These are phyloP conservation scores for Papio anubis DNA, from an alignment of 2,113 vertebrate genomes.

Conservation along the genomic window DNA sequence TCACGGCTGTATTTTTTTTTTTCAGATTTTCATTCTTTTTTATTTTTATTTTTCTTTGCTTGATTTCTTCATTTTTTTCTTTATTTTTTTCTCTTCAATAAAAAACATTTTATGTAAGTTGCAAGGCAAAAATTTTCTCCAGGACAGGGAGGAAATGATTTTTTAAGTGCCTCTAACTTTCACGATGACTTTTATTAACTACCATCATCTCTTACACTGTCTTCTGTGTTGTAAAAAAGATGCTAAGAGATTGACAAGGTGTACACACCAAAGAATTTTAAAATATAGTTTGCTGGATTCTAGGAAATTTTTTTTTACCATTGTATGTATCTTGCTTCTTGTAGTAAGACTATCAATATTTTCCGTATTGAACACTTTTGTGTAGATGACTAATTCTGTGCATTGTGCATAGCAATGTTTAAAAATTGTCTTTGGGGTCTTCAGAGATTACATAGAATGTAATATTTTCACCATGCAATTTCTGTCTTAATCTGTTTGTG, in stretches of 20 bases:
- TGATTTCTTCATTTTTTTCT: not conserved
- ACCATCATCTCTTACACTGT: not conserved
- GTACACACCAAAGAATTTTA: not conserved
- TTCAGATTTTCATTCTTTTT: not conserved
- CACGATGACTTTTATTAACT: not conserved
- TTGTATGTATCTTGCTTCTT: not conserved
- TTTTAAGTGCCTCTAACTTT: not conserved
- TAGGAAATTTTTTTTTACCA: not conserved
- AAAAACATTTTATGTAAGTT: not conserved
- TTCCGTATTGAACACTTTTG: not conserved
- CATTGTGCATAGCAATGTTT: not conserved
- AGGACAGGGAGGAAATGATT: not conserved
- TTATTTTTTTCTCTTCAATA: not conserved
- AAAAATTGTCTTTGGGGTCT: not conserved
- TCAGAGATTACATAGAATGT: not conserved
- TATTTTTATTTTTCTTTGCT: not conserved
- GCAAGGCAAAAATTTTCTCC: not conserved
- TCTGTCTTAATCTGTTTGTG: not conserved
- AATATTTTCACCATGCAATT: not conserved
- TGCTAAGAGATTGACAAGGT: not conserved
- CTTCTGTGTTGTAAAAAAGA: not conserved
- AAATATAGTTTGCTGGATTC: not conserved
- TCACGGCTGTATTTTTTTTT: not conserved
- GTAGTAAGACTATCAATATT: not conserved
- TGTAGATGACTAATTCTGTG: not conserved